Percentiles rank a stretch among this genome's conserved stretches.
phyloP scores from a whole-genome alignment of 2,888 invertebrate genomes.

The Seira musarum region DNA sequence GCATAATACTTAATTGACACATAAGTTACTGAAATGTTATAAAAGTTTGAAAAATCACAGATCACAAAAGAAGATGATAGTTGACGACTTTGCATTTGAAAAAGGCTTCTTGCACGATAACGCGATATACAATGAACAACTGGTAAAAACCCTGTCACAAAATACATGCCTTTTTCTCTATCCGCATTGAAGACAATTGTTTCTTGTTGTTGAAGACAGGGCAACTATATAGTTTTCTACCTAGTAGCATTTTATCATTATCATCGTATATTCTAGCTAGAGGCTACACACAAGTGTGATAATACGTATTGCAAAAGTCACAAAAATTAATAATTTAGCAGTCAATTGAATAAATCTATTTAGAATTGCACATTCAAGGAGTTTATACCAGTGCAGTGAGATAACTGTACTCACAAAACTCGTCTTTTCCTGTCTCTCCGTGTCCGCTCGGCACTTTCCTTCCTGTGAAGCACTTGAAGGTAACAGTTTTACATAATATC shows the following conservation, averaged over 20 bases:
- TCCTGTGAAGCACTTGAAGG: no score
- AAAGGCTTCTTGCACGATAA: conserved; percentile 20
- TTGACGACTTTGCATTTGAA: conserved; percentile 58
- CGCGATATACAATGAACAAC: conserved; percentile 23
- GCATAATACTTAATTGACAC: conserved; percentile 62
- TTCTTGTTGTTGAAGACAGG: background rate
- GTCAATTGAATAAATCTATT: conserved; percentile 1
- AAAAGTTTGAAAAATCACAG: conserved; percentile 65
- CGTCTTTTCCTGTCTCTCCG: background rate
- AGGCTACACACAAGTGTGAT: background rate
- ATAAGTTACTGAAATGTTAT: conserved; percentile 63
- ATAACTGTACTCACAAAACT: background rate
- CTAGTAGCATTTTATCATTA: background rate
- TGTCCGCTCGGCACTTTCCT: no score
- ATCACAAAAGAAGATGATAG: conserved; percentile 59
- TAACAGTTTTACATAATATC: background rate
- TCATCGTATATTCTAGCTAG: background rate
- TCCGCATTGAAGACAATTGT: conserved; percentile 23
- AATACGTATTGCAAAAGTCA: conserved; percentile 4
- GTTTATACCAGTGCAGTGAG: background rate
- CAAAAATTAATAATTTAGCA: conserved; percentile 6
- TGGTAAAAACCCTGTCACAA: conserved; percentile 20
- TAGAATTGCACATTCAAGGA: conserved; percentile 7
- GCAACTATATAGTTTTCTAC: background rate
- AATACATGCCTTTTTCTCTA: conserved; percentile 32